Evolutionary conservation across 2,113 vertebrate species (phyloP).

Genomic region (Phoxinus phoxinus): DNA sequence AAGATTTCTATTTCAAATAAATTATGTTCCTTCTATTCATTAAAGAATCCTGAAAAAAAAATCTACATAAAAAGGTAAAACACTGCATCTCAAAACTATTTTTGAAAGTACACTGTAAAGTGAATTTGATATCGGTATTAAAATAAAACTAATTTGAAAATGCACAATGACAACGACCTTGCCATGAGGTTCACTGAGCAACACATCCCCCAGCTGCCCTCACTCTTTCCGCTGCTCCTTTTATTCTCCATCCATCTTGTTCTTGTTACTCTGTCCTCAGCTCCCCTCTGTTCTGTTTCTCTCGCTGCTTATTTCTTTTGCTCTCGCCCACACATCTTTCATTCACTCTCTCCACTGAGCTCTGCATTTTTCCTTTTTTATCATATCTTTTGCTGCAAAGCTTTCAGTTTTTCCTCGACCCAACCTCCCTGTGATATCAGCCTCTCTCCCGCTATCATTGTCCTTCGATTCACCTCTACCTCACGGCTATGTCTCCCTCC

Average conservation of each 20-base stretch:
- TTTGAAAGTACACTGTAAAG: not conserved
- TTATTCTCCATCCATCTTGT: not conserved
- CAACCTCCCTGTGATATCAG: not conserved
- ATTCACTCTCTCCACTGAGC: not conserved
- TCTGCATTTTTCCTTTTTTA: not conserved
- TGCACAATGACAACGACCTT: not conserved
- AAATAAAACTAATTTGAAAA: not conserved
- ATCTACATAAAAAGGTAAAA: too few species aligned
- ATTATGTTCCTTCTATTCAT: not conserved
- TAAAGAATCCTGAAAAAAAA: not conserved
- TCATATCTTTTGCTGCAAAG: conserved; percentile 5
- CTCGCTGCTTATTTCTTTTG: conserved; percentile 13
- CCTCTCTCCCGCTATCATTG: conserved; percentile 17
- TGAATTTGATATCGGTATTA: not conserved
- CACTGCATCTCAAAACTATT: too few species aligned
- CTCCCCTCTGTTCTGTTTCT: not conserved
- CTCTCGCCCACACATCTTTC: not conserved
- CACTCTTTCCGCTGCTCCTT: not conserved
- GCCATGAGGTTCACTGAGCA: conserved; percentile 5
- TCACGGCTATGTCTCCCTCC: not conserved
- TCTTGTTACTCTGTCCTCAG: not conserved
- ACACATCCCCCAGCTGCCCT: conserved; percentile 17
- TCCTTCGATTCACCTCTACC: conserved; percentile 34
- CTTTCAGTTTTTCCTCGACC: not conserved
- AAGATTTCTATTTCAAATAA: not conserved